These are phyloP conservation scores for Reticulitermes speratus DNA, from an alignment of 1,140 invertebrate genomes.

Conservation along the genomic window DNA sequence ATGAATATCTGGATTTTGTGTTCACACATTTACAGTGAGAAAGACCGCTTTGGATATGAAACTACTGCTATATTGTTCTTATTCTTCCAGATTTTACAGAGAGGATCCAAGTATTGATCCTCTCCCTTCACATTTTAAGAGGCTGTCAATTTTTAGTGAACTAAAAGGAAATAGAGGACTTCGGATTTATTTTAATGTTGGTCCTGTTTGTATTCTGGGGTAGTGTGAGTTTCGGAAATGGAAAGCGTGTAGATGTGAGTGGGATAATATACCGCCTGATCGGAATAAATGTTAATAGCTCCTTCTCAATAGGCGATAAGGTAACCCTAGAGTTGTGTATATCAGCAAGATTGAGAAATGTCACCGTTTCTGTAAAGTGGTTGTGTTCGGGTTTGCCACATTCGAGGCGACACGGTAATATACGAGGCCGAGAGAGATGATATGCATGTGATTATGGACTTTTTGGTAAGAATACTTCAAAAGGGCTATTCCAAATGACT, in stretches of 20 bases:
- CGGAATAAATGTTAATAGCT: slow-evolving; percentile 20
- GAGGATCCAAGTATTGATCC: background rate
- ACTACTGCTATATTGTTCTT: background rate
- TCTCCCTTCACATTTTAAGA: background rate
- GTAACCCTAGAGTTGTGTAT: background rate
- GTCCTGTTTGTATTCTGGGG: no score
- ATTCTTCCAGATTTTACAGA: background rate
- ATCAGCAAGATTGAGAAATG: background rate
- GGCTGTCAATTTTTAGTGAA: background rate
- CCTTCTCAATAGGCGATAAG: background rate
- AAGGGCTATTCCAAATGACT: no score
- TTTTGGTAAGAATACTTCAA: no score
- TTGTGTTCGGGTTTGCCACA: background rate
- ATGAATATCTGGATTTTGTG: background rate
- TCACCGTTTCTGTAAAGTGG: background rate
- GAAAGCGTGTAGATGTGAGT: background rate
- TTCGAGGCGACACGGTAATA: no score
- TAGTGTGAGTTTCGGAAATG: no score
- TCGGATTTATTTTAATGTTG: no score
- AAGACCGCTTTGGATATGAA: no score
- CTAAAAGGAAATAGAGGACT: background rate
- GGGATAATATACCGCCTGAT: slow-evolving; percentile 16
- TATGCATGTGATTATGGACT: no score
- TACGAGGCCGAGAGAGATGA: no score
- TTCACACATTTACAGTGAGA: background rate